These are phyloP conservation scores for Euwallacea fornicatus DNA, from an alignment of 1,140 invertebrate genomes.

Conservation along the genomic window DNA sequence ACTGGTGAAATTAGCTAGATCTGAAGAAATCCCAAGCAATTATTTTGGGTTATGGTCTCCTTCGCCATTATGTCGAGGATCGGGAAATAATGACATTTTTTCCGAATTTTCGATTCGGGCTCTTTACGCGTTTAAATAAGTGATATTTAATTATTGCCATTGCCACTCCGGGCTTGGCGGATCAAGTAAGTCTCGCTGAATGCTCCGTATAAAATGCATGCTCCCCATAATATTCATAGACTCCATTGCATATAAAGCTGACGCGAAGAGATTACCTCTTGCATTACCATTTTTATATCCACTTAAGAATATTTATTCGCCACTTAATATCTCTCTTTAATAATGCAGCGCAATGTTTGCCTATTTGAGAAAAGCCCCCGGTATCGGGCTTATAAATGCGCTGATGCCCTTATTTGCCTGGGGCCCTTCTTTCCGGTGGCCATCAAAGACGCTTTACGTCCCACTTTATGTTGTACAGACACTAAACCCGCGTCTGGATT, in stretches of 20 bases:
- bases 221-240: background rate
- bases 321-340: conserved; percentile 7
- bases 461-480: background rate
- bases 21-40: too few species aligned
- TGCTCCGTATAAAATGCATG: background rate
- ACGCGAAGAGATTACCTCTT: background rate
- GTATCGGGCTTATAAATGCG: background rate
- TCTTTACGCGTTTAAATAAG: too few species aligned
- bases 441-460: background rate
- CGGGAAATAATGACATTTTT: too few species aligned
- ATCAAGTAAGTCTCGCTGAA: too few species aligned
- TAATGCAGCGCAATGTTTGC: conserved; percentile 10
- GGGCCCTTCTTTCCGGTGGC: background rate
- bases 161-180: too few species aligned
- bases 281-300: conserved; percentile 10
- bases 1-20: too few species aligned
- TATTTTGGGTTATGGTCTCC: too few species aligned
- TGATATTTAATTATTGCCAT: too few species aligned
- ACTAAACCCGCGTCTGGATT: background rate
- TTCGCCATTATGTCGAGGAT: too few species aligned
- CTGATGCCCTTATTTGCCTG: conserved; percentile 2
- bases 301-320: conserved; percentile 3
- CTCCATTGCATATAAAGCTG: background rate
- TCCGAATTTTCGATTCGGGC: too few species aligned
- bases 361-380: background rate